These are phyloP conservation scores for Habropoda laboriosa DNA, from an alignment of 1,140 invertebrate species.

Conservation along the genomic window DNA sequence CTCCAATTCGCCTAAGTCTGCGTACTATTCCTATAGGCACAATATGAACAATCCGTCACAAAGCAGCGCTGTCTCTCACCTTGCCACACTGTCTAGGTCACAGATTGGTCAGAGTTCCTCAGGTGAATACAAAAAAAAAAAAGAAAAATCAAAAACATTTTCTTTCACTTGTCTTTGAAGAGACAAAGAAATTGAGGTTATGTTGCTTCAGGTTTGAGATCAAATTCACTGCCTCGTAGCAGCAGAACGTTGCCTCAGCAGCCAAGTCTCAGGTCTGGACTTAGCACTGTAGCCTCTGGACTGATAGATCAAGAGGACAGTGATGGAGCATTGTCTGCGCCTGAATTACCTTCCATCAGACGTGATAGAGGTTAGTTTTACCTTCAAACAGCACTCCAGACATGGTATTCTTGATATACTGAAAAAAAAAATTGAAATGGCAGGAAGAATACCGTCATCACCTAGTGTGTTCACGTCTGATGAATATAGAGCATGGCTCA, in stretches of 20 bases:
- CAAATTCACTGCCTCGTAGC: conserved; percentile 82
- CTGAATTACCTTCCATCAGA: conserved; percentile 88
- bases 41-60: conserved; percentile 78
- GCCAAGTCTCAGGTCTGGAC: conserved; percentile 76
- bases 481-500: conserved; percentile 94
- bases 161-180: background rate
- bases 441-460: conserved; percentile 85
- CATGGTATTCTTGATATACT: too few relatives aligned
- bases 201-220: conserved; percentile 74
- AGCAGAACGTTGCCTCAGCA: conserved; percentile 79
- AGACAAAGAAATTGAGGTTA: background rate
- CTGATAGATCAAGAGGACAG: conserved; percentile 88
- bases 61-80: conserved; percentile 78
- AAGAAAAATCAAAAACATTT: too few relatives aligned
- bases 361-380: conserved; percentile 83
- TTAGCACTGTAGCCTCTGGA: conserved; percentile 81
- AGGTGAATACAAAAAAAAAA: too few relatives aligned
- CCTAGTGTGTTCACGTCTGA: conserved; percentile 93
- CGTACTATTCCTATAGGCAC: conserved; percentile 89
- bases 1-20: conserved; percentile 86
- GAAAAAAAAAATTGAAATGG: background rate
- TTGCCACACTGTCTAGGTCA: conserved; percentile 79
- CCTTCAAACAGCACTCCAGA: background rate
- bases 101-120: conserved; percentile 80
- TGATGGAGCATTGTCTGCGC: conserved; percentile 91